Evolutionary conservation across 2,797 vertebrate genomes (phyloP).

Genomic region (Ciconia nigra): DNA sequence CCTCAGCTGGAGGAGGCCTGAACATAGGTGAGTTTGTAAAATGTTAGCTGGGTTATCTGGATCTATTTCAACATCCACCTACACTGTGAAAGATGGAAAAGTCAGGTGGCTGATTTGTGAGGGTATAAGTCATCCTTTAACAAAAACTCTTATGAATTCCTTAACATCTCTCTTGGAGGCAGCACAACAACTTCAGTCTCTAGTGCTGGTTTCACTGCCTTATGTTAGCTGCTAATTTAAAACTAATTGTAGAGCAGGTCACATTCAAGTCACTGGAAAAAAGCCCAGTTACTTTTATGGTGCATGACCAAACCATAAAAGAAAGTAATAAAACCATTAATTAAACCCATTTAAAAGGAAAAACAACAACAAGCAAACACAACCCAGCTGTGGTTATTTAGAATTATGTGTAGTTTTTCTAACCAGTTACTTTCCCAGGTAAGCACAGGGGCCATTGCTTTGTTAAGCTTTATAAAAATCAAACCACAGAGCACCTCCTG

Average conservation of each 20-base stretch:
- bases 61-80: not conserved
- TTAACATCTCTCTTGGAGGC: not conserved
- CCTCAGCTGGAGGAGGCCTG: not conserved
- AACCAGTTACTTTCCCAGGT: not conserved
- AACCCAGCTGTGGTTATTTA: not conserved
- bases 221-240: conserved; percentile 5
- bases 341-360: not conserved
- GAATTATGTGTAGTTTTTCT: not conserved
- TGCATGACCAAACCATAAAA: not conserved
- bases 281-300: not conserved
- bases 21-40: not conserved
- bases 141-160: not conserved
- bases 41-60: not conserved
- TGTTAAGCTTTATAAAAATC: not conserved
- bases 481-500: not conserved
- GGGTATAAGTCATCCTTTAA: not conserved
- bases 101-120: not conserved
- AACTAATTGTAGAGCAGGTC: not conserved
- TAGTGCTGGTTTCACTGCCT: not conserved
- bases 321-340: not conserved
- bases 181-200: not conserved
- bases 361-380: not conserved
- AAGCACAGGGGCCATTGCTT: not conserved
- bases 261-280: not conserved
- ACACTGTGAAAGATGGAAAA: not conserved